These are phyloP conservation scores for Eilema griseolum DNA, from an alignment of 2,888 invertebrate species.

Conservation along the genomic window DNA sequence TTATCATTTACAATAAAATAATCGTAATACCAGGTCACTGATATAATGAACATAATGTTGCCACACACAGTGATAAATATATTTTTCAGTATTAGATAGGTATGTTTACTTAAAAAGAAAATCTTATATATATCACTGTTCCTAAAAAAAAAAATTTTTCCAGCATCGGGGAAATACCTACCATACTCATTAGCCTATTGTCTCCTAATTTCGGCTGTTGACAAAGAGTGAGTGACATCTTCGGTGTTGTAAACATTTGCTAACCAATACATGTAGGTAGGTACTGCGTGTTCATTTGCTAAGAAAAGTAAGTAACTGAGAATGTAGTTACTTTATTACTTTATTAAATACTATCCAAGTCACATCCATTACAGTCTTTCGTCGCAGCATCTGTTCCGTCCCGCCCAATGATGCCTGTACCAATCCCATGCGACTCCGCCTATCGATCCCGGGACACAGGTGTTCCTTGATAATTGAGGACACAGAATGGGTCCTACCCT, in stretches of 20 bases:
- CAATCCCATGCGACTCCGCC: conserved; percentile 77
- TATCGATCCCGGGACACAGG: conserved; percentile 78
- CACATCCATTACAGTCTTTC: conserved; percentile 22
- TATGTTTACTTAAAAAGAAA: no score
- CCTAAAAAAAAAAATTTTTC: no score
- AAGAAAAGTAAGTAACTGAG: neutral
- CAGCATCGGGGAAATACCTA: no score
- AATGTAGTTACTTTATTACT: neutral
- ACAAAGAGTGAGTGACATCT: neutral
- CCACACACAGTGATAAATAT: no score
- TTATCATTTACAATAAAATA: neutral
- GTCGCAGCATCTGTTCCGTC: conserved; percentile 60
- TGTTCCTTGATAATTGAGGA: conserved; percentile 72
- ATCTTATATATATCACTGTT: no score
- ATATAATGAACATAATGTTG: neutral
- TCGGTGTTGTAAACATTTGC: neutral
- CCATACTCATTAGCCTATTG: no score
- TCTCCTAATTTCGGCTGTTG: neutral
- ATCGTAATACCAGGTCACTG: neutral
- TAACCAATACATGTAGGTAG: no score
- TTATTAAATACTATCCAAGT: neutral
- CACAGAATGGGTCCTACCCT: conserved; percentile 49
- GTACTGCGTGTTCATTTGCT: neutral
- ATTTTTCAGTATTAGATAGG: no score
- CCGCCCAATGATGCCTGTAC: conserved; percentile 62